A percentile compares a stretch with the other conserved stretches of the same genome.
Conservation (phyloP, 2,888 invertebrate species). For the Amblyjoppa proteus region DNA sequence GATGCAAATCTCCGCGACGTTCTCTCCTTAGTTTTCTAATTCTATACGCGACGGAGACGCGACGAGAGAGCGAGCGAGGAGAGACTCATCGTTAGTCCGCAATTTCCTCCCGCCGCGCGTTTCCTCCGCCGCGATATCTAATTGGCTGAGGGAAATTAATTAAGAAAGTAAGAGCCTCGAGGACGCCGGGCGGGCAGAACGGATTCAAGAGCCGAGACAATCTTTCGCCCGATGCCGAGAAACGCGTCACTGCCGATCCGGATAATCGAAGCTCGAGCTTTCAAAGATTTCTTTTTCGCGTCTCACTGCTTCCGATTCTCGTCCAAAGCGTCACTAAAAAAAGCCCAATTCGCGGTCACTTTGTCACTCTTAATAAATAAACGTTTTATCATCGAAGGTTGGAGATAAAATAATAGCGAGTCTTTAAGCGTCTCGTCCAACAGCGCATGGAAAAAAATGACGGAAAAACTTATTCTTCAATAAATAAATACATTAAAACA, state of each 20-base stretch:
- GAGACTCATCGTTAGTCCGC: constrained; percentile 30
- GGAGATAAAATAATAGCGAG: not conserved
- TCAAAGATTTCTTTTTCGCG: constrained; percentile 3
- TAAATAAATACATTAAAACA: no score
- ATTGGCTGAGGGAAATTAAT: constrained; percentile 82
- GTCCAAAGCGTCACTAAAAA: not conserved
- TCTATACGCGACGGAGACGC: constrained; percentile 42
- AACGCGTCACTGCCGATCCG: not conserved
- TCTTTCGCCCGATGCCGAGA: not conserved
- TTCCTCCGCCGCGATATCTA: constrained; percentile 64
- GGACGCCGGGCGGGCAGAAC: not conserved
- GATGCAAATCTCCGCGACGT: constrained; percentile 24
- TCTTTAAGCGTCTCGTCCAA: not conserved
- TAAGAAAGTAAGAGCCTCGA: constrained; percentile 72
- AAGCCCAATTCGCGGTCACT: not conserved
- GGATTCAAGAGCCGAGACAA: constrained; percentile 4
- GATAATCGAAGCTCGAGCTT: not conserved
- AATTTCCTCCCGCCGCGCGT: constrained; percentile 6
- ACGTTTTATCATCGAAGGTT: not conserved
- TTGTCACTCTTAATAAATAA: not conserved
- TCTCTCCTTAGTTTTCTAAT: constrained; percentile 70
- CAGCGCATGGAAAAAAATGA: no score
- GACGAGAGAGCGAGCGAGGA: not conserved
- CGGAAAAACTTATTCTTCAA: not conserved
- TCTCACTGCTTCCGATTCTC: not conserved